A percentile compares a stretch with the other conserved stretches of the same genome.
Conservation (phyloP, 1,140 invertebrate species). For the Elymnias hypermnestra region DNA sequence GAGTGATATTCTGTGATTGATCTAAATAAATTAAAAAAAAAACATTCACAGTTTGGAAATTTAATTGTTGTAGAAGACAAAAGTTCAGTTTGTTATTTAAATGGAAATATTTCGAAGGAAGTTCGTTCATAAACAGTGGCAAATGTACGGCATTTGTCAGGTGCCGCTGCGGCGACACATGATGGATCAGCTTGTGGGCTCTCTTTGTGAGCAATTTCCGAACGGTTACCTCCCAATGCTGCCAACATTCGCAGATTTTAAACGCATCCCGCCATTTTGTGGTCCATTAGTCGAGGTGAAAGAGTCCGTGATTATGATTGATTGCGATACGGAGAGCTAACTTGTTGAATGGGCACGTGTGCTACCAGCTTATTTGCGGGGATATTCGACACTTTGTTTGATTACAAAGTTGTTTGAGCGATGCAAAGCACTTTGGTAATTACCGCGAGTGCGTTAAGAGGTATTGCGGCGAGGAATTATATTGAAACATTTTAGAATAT, state of each 20-base stretch:
- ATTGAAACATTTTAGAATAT: too few species aligned
- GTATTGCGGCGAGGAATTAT: conserved; percentile 17
- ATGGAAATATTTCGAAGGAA: not conserved
- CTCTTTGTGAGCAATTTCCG: conserved; percentile 63
- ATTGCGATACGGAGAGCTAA: conserved; percentile 52
- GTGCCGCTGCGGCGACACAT: conserved; percentile 40
- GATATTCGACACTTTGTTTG: conserved; percentile 37
- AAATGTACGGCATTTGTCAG: conserved; percentile 17
- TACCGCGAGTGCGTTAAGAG: conserved; percentile 16
- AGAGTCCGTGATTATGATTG: conserved; percentile 70
- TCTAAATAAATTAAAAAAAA: too few species aligned
- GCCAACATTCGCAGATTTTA: conserved; percentile 61
- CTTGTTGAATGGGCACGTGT: conserved; percentile 66
- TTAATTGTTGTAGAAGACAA: too few species aligned
- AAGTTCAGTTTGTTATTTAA: not conserved
- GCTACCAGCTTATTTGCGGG: conserved; percentile 46
- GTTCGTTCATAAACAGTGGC: conserved; percentile 7
- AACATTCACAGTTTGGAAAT: too few species aligned
- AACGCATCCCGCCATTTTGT: conserved; percentile 68
- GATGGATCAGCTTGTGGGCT: conserved; percentile 52
- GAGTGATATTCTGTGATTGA: too few species aligned
- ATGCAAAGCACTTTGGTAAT: conserved; percentile 13
- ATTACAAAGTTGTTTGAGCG: conserved; percentile 28
- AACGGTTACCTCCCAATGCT: conserved; percentile 66
- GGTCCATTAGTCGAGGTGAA: conserved; percentile 71